Base-by-base conservation (phyloP, 2,888 invertebrate species). In the Coelopa pilipes region DNA sequence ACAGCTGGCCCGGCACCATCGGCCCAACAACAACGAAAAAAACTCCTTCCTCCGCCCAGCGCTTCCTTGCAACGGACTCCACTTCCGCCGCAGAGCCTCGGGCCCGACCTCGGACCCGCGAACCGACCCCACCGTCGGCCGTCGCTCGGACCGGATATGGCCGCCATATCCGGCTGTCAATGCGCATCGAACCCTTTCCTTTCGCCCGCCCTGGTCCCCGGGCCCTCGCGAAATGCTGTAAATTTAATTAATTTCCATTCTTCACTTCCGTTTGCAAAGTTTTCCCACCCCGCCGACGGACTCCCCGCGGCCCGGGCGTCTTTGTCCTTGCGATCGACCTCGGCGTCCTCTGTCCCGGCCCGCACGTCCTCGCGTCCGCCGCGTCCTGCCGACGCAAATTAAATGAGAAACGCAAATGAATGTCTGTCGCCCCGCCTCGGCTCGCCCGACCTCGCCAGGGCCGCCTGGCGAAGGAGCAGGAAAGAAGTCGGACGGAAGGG, bases 221-320 rank as follows among this genome's bases (percentile, higher is more conserved):
- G 7, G 65, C 46, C 65, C 45, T 47, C 46, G 50, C 12, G n/a
- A 70, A 70, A 60, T 63, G 57, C 19, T 50, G 71, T 46, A 76
- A 78, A 76, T 79, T 79, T 79, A 79, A 79, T 79, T 79, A 78
- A 77, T 78, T 78, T 71, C 76, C 69, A 78, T 75, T 74, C 76
- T 75, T 75, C 66, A 74, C 76, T 75, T 79, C 77, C 77, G 77
- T 74, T 77, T 75, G 62, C 62, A 53, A 70, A 62, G 47, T 66
- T 72, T 72, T 17, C 66, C 46, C 24, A 11, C 53, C n/a, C 24
- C 17, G 17, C 15, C 15, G 17, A 10, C 11, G 7, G 4, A 34
- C 34, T 2, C 34, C 34, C 34, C 34, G 34, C 4, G 34, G 4
- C 34, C 34, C 34, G 34, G 34, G 34, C 34, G 21, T 19, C n/a